Percentiles rank a stretch among this genome's conserved stretches.
Evolutionary conservation across 2,113 vertebrate genomes (phyloP).

Genomic region (Vulpes lagopus): DNA sequence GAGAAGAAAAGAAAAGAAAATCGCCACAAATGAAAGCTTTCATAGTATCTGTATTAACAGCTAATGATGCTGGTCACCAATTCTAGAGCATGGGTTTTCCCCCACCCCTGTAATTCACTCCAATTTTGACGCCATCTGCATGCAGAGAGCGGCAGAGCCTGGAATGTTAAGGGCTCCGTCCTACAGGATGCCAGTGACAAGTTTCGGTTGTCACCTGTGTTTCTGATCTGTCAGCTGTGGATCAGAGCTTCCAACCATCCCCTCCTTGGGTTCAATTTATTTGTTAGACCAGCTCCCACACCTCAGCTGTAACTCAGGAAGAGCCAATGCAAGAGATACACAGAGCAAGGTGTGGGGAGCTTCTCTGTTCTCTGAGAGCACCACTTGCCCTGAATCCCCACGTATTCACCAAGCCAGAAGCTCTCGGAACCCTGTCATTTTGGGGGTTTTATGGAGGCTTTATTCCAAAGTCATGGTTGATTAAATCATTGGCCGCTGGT

Average conservation of each 20-base stretch:
- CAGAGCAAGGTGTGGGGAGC: not conserved
- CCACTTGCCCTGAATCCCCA: not conserved
- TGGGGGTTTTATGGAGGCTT: not conserved
- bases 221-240: too few species aligned
- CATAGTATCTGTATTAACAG: not conserved
- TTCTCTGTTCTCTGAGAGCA: not conserved
- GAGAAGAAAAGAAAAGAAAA: not conserved
- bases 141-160: not conserved
- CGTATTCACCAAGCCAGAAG: not conserved
- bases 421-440: not conserved
- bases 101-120: too few species aligned
- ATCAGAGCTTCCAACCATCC: not conserved
- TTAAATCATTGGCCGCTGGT: not conserved
- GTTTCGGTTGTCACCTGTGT: not conserved
- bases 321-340: not conserved
- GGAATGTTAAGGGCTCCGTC: not conserved
- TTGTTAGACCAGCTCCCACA: not conserved
- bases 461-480: not conserved
- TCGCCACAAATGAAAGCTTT: slow-evolving; percentile 40
- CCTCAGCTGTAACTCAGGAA: not conserved
- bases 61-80: not conserved
- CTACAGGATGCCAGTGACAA: not conserved
- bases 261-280: not conserved
- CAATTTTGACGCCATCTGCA: not conserved
- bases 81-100: not conserved